phyloP scores from a whole-genome alignment of 1,140 invertebrate genomes.

The Halictus rubicundus region DNA sequence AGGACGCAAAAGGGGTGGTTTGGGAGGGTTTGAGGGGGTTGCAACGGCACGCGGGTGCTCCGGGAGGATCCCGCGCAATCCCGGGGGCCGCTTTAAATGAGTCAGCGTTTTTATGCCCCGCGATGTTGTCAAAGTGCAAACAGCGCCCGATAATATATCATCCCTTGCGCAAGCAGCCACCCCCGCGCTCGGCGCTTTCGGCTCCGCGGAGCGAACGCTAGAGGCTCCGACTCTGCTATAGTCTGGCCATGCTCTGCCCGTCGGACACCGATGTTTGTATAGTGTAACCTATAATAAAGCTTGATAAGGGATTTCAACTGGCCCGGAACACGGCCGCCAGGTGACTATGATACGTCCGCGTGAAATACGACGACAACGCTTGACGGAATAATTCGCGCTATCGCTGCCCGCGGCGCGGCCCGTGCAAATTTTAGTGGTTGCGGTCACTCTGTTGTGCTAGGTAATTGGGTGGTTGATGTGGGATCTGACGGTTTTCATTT shows the following conservation, averaged over 20 bases:
- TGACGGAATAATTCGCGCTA: conserved; percentile 9
- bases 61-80: conserved; percentile 73
- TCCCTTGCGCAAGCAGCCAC: conserved; percentile 72
- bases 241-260: too few species aligned
- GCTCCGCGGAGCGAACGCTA: not conserved
- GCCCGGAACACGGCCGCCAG: not conserved
- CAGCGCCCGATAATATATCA: conserved; percentile 81
- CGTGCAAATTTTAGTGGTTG: too few species aligned
- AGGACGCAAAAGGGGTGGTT: conserved; percentile 46
- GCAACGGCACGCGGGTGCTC: conserved; percentile 70
- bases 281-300: conserved; percentile 33
- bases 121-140: conserved; percentile 82
- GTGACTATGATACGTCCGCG: conserved; percentile 20
- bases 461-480: too few species aligned
- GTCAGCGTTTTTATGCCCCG: conserved; percentile 81
- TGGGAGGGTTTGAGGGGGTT: conserved; percentile 55
- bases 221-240: not conserved
- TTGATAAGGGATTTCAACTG: conserved; percentile 20
- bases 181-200: not conserved
- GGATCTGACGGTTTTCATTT: too few species aligned
- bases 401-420: too few species aligned
- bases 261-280: conserved; percentile 2
- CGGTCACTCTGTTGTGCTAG: too few species aligned
- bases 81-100: conserved; percentile 81
- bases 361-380: conserved; percentile 22